Evolutionary conservation across 64 coral and sea anemone genomes (phyloP).

Genomic region (Stichodactyla helianthus): DNA sequence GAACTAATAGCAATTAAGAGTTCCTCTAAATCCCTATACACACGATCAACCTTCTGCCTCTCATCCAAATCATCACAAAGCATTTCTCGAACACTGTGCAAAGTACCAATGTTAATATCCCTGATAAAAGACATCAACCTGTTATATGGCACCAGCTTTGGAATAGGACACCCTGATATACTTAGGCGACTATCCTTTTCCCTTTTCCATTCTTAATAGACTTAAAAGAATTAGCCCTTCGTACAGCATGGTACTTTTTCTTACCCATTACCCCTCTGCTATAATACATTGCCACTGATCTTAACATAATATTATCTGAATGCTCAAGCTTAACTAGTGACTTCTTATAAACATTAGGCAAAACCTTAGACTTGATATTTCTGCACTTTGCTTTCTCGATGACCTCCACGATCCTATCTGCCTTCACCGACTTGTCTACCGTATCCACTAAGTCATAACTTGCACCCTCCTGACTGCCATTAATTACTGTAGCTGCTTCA

Average conservation of each 20-base stretch:
- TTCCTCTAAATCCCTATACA: neutral
- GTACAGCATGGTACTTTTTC: conserved; percentile 41
- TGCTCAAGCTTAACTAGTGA: conserved; percentile 15
- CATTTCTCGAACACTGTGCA: conserved; percentile 50
- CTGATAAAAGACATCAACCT: neutral
- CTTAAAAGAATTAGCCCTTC: conserved; percentile 6
- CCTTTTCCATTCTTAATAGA: neutral
- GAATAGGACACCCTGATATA: conserved; percentile 40
- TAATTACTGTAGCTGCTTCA: conserved; percentile 47
- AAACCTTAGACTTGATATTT: conserved; percentile 41
- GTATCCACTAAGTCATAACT: conserved; percentile 9
- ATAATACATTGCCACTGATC: conserved; percentile 37
- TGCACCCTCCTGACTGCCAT: conserved; percentile 35
- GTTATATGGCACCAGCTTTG: conserved; percentile 54
- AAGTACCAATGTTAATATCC: conserved; percentile 70
- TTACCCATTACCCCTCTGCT: conserved; percentile 62
- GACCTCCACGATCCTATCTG: conserved; percentile 29
- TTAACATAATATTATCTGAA: conserved; percentile 39
- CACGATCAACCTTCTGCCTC: conserved; percentile 51
- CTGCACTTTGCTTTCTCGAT: conserved; percentile 28
- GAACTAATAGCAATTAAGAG: neutral
- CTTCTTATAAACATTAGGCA: conserved; percentile 52
- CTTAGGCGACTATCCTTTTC: neutral
- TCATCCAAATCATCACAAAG: conserved; percentile 59
- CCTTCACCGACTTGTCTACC: conserved; percentile 38